Base-by-base conservation (phyloP, 2,888 invertebrate species). In the Agrilus cyanescens region DNA sequence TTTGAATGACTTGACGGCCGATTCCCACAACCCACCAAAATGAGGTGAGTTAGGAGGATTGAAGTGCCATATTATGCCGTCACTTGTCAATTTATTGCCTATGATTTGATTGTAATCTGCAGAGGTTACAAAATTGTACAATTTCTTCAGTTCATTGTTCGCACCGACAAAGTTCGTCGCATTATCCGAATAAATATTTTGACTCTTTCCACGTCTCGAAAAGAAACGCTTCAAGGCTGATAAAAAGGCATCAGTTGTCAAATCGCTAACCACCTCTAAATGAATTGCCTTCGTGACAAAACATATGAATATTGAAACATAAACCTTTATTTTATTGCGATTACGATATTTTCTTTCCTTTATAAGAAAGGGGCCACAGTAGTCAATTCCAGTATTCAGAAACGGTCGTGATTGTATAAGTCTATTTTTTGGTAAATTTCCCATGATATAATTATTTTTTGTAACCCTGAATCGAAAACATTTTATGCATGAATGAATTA, bases 81-180 rank as follows among this genome's bases (percentile, higher is more conserved):
- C 40, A 13, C 33, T 32, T 12, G 25, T 12, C 12, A 41, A 41
- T 32, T 33, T 41, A 12, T 29, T 12, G 8, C 18, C 18, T 18
- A 18, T 18, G 4, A 5, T 18, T 4, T 36, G 4, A 36, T n/a
- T 14, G 15, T 14, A 5, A 5, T 36, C 15, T 4, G 3, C 25
- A 3, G 13, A 5, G 42, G n/a, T n/a, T n/a, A n/a, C n/a, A n/a
- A n/a, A n/a, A n/a, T n/a, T n/a, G n/a, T n/a, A n/a, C n/a, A n/a
- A 20, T 25, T 45, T 18, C 15, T 39, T 37, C 14, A 57, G 32
- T 35, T 51, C 41, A 20, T 42, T 40, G 4, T 37, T 41, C 5
- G 53, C 48, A 8, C 51, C 53, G 0, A 49, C 34, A 37, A 52
- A 51, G 30, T 51, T 53, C 4, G 50, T 50, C 5, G 49, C 56